These are phyloP conservation scores for Vanessa atalanta DNA, from an alignment of 1,140 invertebrate genomes.

Conservation along the genomic window DNA sequence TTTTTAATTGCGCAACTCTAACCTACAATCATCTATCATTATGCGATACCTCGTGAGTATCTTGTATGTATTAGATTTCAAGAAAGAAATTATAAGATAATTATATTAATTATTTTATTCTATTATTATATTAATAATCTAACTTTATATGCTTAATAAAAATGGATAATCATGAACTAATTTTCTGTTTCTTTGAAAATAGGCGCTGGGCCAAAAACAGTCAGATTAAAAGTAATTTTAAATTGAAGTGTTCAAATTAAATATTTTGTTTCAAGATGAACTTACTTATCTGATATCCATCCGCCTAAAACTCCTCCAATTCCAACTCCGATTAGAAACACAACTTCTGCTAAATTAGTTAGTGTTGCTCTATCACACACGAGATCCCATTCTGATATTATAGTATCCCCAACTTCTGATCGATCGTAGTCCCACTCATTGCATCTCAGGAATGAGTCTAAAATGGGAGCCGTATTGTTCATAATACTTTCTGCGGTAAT, in stretches of 20 bases:
- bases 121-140: neutral
- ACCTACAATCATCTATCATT: neutral
- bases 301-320: constrained; percentile 86
- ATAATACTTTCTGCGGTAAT: constrained; percentile 64
- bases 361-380: constrained; percentile 84
- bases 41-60: neutral
- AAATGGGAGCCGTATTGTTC: constrained; percentile 61
- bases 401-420: constrained; percentile 82
- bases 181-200: neutral
- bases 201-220: neutral
- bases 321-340: constrained; percentile 85
- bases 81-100: neutral
- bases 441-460: constrained; percentile 78
- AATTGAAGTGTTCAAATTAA: too few species aligned
- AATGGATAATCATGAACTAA: neutral
- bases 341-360: constrained; percentile 85
- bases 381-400: constrained; percentile 85
- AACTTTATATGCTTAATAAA: neutral
- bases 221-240: neutral
- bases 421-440: constrained; percentile 85
- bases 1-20: neutral
- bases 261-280: neutral
- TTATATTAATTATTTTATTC: neutral
- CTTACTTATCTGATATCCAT: constrained; percentile 85
- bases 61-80: neutral